Percentiles rank a stretch among this genome's conserved stretches.
Conservation (phyloP, 2,113 vertebrate genomes). For the Muscicapa adusta region DNA sequence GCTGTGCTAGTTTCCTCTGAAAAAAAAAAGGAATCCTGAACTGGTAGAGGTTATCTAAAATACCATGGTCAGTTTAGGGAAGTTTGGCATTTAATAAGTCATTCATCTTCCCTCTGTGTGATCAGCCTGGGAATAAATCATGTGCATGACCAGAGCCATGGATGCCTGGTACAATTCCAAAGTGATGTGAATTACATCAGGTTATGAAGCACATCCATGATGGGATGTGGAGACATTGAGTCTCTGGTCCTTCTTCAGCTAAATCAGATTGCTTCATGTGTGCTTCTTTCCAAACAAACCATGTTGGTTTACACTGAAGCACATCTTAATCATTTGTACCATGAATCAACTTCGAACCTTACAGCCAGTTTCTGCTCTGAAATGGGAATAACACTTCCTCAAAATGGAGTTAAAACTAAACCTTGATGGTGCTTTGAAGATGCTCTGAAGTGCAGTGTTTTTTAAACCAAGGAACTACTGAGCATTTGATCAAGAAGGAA, state of each 20-base stretch:
- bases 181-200: neutral
- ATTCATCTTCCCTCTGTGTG: neutral
- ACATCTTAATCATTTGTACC: neutral
- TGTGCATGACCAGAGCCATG: neutral
- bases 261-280: neutral
- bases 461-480: neutral
- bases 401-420: neutral
- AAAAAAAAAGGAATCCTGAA: neutral
- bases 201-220: neutral
- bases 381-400: neutral
- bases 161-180: neutral
- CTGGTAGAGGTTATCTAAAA: neutral
- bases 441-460: neutral
- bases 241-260: neutral
- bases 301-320: neutral
- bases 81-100: neutral
- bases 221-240: rapidly evolving
- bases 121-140: neutral
- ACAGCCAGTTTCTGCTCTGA: neutral
- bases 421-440: neutral
- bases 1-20: neutral
- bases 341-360: neutral
- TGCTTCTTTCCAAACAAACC: neutral
- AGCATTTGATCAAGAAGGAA: neutral
- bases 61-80: neutral